Base-by-base conservation (phyloP, 1,140 invertebrate species). In the Drosophila willistoni region DNA sequence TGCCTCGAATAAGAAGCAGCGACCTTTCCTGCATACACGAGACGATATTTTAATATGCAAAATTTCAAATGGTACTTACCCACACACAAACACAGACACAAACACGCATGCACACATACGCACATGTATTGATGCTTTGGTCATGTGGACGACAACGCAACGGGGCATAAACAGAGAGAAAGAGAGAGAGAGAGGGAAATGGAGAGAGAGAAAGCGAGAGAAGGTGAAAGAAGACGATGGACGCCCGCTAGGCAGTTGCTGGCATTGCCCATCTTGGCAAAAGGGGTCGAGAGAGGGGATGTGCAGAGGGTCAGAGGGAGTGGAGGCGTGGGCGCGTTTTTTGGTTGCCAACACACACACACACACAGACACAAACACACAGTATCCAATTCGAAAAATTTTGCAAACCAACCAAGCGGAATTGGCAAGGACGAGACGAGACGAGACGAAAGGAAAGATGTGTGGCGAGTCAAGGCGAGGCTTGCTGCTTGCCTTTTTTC, bases 1-100 rank as follows among this genome's bases (percentile, higher is more conserved):
- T 71, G 72, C 64, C 67, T 66, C 75, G 56, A 79, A 75, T 68
- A 71, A 66, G 72, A 72, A 79, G 62, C 22, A 71, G 72, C 83
- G 79, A 87, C 84, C 84, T 89, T 80, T 87, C 56, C 56, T 81
- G 83, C 84, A 89, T 81, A 71, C 77, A 83, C 84, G 84, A 51
- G 44, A 87, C 84, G 86, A 87, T 87, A 89, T 89, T 87, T 87
- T 89, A 87, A 87, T 87, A 87, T 87, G 85, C 84, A 84, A 87
- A 87, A 87, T 87, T 83, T 87, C 79, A 83, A 87, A 87, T 83
- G 79, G 76, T 77, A 71, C 81, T 65, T 57, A 59, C 63, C 42
- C 67, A 70, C 25, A 41, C 13, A 55, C 41, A 57, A 33, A 61
- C 22, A 39, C 41, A 54, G 59, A 59, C 65, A 71, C 73, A 59